Conservation (phyloP, 2,888 invertebrate genomes). For the Drepana falcataria region DNA sequence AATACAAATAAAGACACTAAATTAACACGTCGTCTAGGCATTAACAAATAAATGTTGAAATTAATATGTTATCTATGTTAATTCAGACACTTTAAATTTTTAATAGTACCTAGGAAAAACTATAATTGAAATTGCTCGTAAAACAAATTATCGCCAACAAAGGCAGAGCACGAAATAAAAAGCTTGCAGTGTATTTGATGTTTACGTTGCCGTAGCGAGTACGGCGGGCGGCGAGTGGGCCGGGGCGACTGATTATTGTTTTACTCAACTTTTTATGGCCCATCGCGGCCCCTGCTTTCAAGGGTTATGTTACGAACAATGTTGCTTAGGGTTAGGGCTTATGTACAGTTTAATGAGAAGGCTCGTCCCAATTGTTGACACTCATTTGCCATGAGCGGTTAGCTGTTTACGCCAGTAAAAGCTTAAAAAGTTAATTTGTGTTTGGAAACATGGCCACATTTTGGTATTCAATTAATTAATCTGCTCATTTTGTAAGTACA, state of each 20-base stretch:
- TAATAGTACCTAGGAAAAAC: too few species aligned
- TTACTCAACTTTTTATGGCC: slow-evolving; percentile 64
- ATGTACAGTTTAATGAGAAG: not conserved
- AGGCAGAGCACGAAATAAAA: slow-evolving; percentile 12
- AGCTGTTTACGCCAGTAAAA: not conserved
- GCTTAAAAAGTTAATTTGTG: not conserved
- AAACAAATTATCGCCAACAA: not conserved
- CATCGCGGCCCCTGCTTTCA: slow-evolving; percentile 27
- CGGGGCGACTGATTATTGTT: slow-evolving; percentile 59
- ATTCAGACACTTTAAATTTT: too few species aligned
- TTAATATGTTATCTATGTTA: too few species aligned
- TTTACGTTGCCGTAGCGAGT: slow-evolving; percentile 25
- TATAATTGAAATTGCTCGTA: too few species aligned
- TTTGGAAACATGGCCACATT: not conserved
- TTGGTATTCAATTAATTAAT: too few species aligned
- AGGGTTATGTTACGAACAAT: slow-evolving; percentile 3
- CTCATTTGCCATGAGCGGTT: not conserved
- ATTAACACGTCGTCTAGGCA: too few species aligned
- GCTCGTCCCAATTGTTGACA: not conserved
- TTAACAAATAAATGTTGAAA: too few species aligned
- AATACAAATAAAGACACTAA: too few species aligned
- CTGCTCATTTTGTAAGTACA: too few species aligned
- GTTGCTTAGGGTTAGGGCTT: slow-evolving; percentile 17
- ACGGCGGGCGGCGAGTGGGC: slow-evolving; percentile 31
- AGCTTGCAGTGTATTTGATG: slow-evolving; percentile 30